These are phyloP conservation scores for Platerodrilus igneus DNA, from an alignment of 2,888 invertebrate genomes.

Conservation along the genomic window DNA sequence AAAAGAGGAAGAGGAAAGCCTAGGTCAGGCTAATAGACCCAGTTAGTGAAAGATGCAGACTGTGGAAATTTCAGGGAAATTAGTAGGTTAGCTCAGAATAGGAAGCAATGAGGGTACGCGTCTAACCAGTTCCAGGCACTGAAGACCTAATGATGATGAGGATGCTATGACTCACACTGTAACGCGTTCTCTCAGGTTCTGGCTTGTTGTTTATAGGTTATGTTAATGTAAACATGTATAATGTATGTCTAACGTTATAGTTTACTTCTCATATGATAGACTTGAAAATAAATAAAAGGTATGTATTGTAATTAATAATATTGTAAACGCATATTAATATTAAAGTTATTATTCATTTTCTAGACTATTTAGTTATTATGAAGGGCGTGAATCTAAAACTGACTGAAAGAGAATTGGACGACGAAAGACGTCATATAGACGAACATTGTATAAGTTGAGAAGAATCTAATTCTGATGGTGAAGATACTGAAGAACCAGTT, in stretches of 20 bases:
- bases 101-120: too few relatives aligned
- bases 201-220: conserved; percentile 6
- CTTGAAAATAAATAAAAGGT: conserved; percentile 3
- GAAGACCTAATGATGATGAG: too few relatives aligned
- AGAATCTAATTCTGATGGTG: conserved; percentile 1
- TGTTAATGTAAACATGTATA: conserved; percentile 1
- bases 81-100: too few relatives aligned
- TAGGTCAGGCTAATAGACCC: too few relatives aligned
- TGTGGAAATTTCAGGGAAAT: too few relatives aligned
- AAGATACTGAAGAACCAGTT: conserved; percentile 1
- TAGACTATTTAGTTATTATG: conserved; percentile 1
- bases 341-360: conserved; percentile 2
- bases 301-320: conserved; percentile 3
- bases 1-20: too few relatives aligned
- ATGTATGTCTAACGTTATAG: neutral
- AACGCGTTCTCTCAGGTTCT: conserved; percentile 5
- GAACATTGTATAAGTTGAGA: conserved; percentile 3
- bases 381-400: conserved; percentile 1
- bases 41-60: too few relatives aligned
- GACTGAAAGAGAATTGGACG: neutral
- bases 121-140: too few relatives aligned
- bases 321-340: neutral
- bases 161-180: conserved; percentile 4
- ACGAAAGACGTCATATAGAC: neutral
- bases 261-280: neutral